phyloP scores from a whole-genome alignment of 2,797 vertebrate genomes.

The Geotrypetes seraphini region DNA sequence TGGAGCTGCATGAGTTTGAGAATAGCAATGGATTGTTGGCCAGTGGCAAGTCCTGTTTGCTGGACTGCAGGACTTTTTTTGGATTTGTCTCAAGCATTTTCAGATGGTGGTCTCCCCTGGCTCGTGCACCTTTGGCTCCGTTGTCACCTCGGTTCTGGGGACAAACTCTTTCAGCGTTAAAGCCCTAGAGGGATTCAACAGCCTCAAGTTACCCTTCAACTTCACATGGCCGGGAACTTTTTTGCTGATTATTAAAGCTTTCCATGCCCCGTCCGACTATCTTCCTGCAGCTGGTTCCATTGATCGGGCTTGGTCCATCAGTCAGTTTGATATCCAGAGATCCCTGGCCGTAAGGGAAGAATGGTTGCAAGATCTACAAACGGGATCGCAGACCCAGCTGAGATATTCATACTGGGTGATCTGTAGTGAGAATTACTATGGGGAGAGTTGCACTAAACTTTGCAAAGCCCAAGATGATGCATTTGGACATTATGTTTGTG shows the following conservation, averaged over 20 bases:
- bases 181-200: conserved; percentile 61
- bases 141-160: conserved; percentile 80
- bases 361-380: conserved; percentile 71
- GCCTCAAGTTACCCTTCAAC: conserved; percentile 82
- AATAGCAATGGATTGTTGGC: conserved; percentile 76
- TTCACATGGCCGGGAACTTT: conserved; percentile 97
- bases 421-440: conserved; percentile 94
- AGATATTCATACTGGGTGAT: conserved; percentile 88
- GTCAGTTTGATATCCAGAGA: conserved; percentile 76
- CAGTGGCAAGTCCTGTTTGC: conserved; percentile 72
- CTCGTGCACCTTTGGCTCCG: conserved; percentile 85
- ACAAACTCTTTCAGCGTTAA: conserved; percentile 74
- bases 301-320: too few relatives aligned
- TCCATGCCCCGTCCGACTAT: conserved; percentile 77
- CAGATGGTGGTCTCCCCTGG: conserved; percentile 84
- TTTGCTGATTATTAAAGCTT: conserved; percentile 93
- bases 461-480: conserved; percentile 85
- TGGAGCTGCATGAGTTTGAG: conserved; percentile 88
- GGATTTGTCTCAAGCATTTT: conserved; percentile 91
- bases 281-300: conserved; percentile 88
- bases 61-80: conserved; percentile 91
- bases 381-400: conserved; percentile 59
- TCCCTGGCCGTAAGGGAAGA: conserved; percentile 74
- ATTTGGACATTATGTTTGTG: conserved; percentile 91
- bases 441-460: conserved; percentile 85